Percentiles rank a stretch among this genome's conserved stretches.
Conservation (phyloP, 1,140 invertebrate species). For the Hypothenemus hampei region DNA sequence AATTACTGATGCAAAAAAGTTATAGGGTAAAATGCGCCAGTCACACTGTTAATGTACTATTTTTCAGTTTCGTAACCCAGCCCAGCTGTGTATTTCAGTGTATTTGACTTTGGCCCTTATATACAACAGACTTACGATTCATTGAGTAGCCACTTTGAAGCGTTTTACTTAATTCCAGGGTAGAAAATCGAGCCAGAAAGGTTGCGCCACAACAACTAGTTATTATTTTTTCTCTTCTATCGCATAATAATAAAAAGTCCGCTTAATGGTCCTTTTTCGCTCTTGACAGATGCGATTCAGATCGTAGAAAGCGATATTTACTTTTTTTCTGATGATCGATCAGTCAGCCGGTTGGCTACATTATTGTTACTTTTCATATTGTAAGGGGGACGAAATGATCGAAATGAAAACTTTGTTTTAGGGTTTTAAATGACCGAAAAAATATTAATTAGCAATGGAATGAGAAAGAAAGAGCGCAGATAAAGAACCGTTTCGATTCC, state of each 20-base stretch:
- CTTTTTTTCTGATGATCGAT: constrained; percentile 9
- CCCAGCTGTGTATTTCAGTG: constrained; percentile 12
- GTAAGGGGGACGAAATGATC: neutral
- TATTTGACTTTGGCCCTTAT: too few species aligned
- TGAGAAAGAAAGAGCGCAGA: constrained; percentile 15
- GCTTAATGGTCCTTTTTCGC: constrained; percentile 1
- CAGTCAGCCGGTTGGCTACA: neutral
- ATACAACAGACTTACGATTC: neutral
- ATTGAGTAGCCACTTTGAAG: neutral
- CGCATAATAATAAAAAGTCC: constrained; percentile 6
- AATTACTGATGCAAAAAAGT: constrained; percentile 12
- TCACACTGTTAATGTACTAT: constrained; percentile 8
- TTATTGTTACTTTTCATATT: neutral
- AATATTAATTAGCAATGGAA: constrained; percentile 15
- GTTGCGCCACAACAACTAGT: constrained; percentile 11
- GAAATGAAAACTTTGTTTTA: constrained; percentile 1
- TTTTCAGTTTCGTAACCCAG: constrained; percentile 1
- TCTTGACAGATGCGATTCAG: constrained; percentile 13
- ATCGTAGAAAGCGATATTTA: constrained; percentile 1
- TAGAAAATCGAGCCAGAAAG: constrained; percentile 6
- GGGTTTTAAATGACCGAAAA: constrained; percentile 7
- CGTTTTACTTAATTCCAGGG: constrained; percentile 10
- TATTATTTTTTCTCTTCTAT: constrained; percentile 9
- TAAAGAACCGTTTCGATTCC: constrained; percentile 21
- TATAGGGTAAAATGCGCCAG: constrained; percentile 15